Percentiles rank a stretch among this genome's conserved stretches.
Conservation (phyloP, 2,113 vertebrate species). For the Thamnaconus septentrionalis region DNA sequence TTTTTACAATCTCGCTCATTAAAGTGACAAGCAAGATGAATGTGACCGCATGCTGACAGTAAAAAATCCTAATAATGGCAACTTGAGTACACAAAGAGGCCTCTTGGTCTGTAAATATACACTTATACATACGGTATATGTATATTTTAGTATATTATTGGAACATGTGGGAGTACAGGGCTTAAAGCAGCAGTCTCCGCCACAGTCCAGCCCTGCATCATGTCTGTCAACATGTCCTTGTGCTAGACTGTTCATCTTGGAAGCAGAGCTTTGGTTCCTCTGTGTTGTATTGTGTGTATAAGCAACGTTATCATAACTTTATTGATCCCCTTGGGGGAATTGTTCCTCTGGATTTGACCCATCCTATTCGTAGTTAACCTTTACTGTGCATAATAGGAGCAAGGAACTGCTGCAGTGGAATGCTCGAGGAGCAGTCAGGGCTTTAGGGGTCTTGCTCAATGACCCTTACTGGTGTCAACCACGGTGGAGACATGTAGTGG, state of each 20-base stretch:
- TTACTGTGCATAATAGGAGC: no score
- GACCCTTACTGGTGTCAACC: no score
- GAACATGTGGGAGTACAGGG: conserved; percentile 52
- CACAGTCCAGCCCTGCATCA: conserved; percentile 45
- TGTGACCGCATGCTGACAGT: not conserved
- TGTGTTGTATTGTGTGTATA: conserved; percentile 3
- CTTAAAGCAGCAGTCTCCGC: conserved; percentile 33
- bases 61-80: conserved; percentile 9
- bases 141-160: conserved; percentile 51
- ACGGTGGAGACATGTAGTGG: no score
- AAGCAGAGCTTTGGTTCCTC: conserved; percentile 15
- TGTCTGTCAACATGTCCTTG: conserved; percentile 44
- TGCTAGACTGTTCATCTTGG: conserved; percentile 1
- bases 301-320: no score
- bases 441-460: no score
- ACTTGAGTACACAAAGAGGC: conserved; percentile 17
- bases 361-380: no score
- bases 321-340: no score
- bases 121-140: conserved; percentile 43
- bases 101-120: conserved; percentile 31
- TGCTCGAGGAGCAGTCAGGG: no score
- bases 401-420: no score
- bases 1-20: no score
- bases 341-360: no score
- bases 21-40: no score